These are phyloP conservation scores for Coregonus suidteri DNA, from an alignment of 2,797 vertebrate species.

Conservation along the genomic window DNA sequence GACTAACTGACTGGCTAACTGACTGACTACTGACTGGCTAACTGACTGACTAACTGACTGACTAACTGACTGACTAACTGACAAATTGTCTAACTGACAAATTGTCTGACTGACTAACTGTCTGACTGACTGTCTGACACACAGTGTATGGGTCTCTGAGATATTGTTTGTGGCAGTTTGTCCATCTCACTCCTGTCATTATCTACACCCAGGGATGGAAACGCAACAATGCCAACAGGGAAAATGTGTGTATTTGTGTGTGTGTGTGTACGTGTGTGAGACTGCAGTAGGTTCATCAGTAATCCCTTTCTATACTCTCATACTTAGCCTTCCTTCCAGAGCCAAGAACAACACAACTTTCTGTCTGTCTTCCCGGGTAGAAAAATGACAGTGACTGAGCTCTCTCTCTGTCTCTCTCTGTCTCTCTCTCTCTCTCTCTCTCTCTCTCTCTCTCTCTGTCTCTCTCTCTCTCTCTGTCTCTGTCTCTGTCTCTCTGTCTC, in stretches of 20 bases:
- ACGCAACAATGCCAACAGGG: not conserved
- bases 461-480: too few species aligned
- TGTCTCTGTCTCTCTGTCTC: too few species aligned
- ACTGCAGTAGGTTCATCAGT: not conserved
- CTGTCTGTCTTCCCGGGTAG: not conserved
- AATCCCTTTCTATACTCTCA: not conserved
- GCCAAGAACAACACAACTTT: not conserved
- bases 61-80: too few species aligned
- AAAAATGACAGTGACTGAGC: not conserved
- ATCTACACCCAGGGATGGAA: not conserved
- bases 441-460: too few species aligned
- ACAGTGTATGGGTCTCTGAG: too few species aligned
- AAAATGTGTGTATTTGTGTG: not conserved
- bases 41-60: too few species aligned
- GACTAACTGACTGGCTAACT: too few species aligned
- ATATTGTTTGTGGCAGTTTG: not conserved
- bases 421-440: conserved; percentile 55
- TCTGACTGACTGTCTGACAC: too few species aligned
- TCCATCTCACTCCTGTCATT: not conserved
- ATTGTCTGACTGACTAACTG: too few species aligned
- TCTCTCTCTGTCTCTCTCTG: not conserved
- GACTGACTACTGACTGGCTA: too few species aligned
- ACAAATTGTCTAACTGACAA: too few species aligned
- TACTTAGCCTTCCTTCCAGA: not conserved
- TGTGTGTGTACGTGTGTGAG: too few species aligned